phyloP scores from a whole-genome alignment of 2,797 vertebrate genomes.

The Syngnathus rostellatus region DNA sequence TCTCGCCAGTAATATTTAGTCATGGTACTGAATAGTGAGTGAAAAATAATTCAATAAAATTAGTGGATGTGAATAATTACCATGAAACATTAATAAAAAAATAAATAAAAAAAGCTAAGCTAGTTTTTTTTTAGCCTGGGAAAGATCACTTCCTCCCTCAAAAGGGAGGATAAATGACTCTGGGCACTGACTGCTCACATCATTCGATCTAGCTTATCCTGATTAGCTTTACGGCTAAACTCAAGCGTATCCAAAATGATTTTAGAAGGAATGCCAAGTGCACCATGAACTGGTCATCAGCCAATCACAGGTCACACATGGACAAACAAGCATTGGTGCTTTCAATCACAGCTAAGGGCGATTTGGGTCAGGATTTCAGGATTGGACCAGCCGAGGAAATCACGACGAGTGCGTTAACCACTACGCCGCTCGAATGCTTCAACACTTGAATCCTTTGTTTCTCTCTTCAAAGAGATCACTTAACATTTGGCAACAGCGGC shows the following conservation, averaged over 20 bases:
- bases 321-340: background rate
- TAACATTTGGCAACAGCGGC: background rate
- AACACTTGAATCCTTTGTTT: background rate
- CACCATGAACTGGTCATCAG: background rate
- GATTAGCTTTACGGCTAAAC: background rate
- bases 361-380: no score
- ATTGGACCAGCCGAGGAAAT: no score
- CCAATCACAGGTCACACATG: no score
- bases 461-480: background rate
- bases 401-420: background rate
- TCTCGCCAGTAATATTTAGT: no score
- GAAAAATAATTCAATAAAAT: no score
- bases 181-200: background rate
- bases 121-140: conserved; percentile 5
- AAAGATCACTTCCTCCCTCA: conserved; percentile 1
- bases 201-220: background rate
- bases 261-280: background rate
- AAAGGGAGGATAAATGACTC: conserved; percentile 12
- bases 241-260: background rate
- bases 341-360: background rate
- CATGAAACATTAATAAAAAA: no score
- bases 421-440: background rate
- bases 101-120: no score
- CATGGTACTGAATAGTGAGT: no score
- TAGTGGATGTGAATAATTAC: no score